Percentiles rank a stretch among this genome's conserved stretches.
Conservation (phyloP, 2,797 vertebrate genomes). For the Otolemur crassicaudatus region DNA sequence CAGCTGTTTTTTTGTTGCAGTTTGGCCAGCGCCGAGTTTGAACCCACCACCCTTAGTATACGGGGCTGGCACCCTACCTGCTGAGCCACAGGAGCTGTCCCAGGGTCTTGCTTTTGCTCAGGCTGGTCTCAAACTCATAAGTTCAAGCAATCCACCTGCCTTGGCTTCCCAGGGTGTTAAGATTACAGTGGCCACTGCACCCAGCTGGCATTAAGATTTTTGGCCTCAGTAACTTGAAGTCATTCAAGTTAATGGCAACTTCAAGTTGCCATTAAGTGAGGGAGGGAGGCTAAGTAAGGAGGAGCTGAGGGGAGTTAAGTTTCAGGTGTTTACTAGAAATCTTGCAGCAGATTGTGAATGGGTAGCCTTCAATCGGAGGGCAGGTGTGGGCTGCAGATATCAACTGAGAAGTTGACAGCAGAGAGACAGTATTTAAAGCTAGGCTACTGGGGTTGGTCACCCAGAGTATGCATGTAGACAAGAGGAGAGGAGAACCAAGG, state of each 20-base stretch:
- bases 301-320: not conserved
- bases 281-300: not conserved
- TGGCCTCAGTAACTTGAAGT: not conserved
- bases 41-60: no score
- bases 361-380: not conserved
- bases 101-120: no score
- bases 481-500: not conserved
- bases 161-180: no score
- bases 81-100: no score
- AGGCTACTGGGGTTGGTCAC: not conserved
- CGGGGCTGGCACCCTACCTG: no score
- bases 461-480: not conserved
- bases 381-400: not conserved
- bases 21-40: no score
- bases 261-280: not conserved
- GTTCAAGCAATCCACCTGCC: no score
- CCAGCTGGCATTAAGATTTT: not conserved
- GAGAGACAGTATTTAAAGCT: not conserved
- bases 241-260: no score
- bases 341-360: no score
- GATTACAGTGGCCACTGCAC: no score
- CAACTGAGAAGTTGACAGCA: not conserved
- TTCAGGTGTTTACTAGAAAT: not conserved
- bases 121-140: no score
- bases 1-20: no score